Evolutionary conservation across 2,797 vertebrate species (phyloP).

Genomic region (Notolepis coatsorum): DNA sequence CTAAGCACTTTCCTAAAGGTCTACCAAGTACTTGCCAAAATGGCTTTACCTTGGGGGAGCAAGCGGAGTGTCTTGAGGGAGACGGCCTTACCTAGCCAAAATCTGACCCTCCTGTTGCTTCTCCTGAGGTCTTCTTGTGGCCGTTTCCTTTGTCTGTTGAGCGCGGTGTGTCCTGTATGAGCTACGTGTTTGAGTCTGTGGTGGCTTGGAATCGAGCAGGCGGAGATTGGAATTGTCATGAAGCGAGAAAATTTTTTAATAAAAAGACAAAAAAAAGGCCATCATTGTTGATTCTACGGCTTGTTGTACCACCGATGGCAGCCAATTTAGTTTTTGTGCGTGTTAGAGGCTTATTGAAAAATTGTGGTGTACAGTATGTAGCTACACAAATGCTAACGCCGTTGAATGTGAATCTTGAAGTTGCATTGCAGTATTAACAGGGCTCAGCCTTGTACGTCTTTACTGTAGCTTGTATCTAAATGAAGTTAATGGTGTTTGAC

Average conservation of each 20-base stretch:
- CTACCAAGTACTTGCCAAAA: conserved; percentile 25
- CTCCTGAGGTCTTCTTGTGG: conserved; percentile 1
- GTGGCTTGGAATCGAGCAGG: neutral
- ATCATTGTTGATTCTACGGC: neutral
- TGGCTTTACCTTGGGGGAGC: conserved; percentile 24
- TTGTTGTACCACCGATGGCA: neutral
- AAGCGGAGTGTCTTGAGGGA: neutral
- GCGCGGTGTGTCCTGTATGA: conserved; percentile 32
- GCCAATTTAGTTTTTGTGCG: conserved; percentile 8
- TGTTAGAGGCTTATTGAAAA: conserved; percentile 47
- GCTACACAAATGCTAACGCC: conserved; percentile 35
- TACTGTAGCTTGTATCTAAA: conserved; percentile 33
- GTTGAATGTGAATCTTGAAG: conserved; percentile 47
- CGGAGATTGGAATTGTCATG: neutral
- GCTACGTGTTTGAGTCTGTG: conserved; percentile 38
- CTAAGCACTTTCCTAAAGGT: conserved; percentile 59
- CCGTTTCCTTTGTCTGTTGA: neutral
- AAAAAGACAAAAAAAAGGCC: neutral
- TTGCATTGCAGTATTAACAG: conserved; percentile 50
- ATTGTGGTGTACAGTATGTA: conserved; percentile 49
- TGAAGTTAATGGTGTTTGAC: neutral
- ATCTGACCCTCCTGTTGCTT: neutral
- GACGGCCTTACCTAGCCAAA: neutral
- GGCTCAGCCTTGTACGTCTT: conserved; percentile 46
- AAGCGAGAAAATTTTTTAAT: no score